Conservation (phyloP, 2,797 vertebrate genomes). For the Phoebastria nigripes region DNA sequence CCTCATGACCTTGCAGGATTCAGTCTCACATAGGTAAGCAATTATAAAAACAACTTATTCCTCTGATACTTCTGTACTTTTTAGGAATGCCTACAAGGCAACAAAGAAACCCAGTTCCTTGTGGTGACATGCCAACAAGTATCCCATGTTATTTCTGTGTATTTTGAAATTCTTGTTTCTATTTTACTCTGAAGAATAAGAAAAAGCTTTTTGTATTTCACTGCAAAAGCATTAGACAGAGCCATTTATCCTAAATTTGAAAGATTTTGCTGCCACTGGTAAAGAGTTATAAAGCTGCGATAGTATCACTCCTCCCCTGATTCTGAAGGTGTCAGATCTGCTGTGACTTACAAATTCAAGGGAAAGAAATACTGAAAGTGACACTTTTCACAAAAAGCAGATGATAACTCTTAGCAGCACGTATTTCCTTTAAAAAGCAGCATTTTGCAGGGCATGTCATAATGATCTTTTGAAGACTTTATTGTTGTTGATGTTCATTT, state of each 20-base stretch:
- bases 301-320: neutral
- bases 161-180: neutral
- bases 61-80: neutral
- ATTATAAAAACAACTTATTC: neutral
- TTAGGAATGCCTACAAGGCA: neutral
- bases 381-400: neutral
- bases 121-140: neutral
- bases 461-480: neutral
- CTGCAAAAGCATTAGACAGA: neutral
- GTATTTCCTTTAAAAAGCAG: neutral
- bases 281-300: neutral
- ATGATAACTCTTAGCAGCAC: neutral
- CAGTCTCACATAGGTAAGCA: neutral
- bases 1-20: neutral
- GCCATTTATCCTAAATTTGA: neutral
- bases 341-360: neutral
- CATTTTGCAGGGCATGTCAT: neutral
- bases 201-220: neutral
- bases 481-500: neutral
- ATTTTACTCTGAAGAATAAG: neutral
- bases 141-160: neutral
- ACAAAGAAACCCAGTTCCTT: neutral
- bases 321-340: neutral
- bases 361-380: neutral
- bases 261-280: neutral